Percentiles rank a stretch among this genome's conserved stretches.
These are phyloP conservation scores for Chironomus striatipennis DNA, from an alignment of 1,140 invertebrate species.

Conservation along the genomic window DNA sequence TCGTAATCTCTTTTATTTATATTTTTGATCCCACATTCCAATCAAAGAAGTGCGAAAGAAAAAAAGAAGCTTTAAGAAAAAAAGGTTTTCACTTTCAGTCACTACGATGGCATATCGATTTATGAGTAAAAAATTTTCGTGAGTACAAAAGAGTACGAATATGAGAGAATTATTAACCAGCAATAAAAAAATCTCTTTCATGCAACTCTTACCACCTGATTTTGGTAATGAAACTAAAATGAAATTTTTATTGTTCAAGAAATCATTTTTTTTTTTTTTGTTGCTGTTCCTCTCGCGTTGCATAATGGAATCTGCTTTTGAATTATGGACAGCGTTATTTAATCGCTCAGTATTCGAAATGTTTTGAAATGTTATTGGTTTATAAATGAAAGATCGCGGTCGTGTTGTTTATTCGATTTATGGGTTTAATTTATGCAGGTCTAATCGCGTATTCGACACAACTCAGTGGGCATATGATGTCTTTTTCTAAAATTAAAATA, in stretches of 20 bases:
- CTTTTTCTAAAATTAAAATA: background rate
- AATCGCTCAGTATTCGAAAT: background rate
- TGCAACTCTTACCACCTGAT: background rate
- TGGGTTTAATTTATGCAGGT: slow-evolving; percentile 6
- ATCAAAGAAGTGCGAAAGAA: no score
- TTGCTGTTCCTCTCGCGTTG: background rate
- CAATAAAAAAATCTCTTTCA: no score
- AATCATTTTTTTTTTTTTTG: background rate
- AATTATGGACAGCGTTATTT: slow-evolving; percentile 6
- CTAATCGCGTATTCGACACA: background rate
- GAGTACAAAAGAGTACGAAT: no score
- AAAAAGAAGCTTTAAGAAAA: no score
- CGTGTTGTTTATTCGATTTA: background rate
- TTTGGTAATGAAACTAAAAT: background rate
- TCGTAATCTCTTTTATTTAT: no score
- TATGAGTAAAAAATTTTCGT: no score
- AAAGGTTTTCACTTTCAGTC: no score
- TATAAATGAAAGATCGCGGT: slow-evolving; percentile 10
- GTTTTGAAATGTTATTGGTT: slow-evolving; percentile 2
- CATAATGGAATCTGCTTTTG: background rate
- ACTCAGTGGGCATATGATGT: background rate
- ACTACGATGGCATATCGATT: no score
- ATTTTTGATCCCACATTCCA: no score
- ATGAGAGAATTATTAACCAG: no score
- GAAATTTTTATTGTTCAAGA: background rate